Conservation (phyloP, 2,888 invertebrate species). For the Mesodorylaimus sp. region DNA sequence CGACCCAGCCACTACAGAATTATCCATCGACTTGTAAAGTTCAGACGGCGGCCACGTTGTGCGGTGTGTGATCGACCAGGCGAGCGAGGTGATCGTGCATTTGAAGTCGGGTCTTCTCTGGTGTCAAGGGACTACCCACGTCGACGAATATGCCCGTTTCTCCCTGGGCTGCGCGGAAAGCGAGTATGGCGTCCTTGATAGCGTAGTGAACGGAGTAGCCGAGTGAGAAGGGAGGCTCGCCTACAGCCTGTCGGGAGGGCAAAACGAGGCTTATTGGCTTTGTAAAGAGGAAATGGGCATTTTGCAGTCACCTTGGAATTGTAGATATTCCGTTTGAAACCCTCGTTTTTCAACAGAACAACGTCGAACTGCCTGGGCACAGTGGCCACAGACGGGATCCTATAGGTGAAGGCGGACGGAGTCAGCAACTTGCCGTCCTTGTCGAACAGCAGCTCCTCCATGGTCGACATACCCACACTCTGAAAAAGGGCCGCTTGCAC, state of each 20-base stretch:
- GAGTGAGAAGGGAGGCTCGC: slow-evolving; percentile 19
- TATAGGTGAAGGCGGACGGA: slow-evolving; percentile 73
- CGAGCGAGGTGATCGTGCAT: no score
- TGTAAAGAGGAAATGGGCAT: no score
- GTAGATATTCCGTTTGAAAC: slow-evolving; percentile 71
- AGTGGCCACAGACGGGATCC: slow-evolving; percentile 72
- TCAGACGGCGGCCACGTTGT: no score
- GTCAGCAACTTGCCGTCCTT: slow-evolving; percentile 59
- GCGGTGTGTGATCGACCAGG: no score
- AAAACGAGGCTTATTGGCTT: no score
- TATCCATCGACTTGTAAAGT: no score
- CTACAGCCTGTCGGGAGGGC: slow-evolving; percentile 15
- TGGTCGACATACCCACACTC: slow-evolving; percentile 70
- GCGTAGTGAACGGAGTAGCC: slow-evolving; percentile 6
- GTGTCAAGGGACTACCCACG: neutral
- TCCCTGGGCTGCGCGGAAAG: neutral
- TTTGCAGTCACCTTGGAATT: slow-evolving; percentile 90
- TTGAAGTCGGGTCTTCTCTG: neutral
- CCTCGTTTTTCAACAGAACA: slow-evolving; percentile 61
- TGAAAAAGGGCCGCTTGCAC: slow-evolving; percentile 1
- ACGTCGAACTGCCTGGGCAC: slow-evolving; percentile 79
- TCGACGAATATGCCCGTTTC: neutral
- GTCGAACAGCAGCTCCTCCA: slow-evolving; percentile 70
- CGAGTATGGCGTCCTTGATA: neutral
- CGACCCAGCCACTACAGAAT: no score